Evolutionary conservation across 2,113 vertebrate species (phyloP).

Genomic region (Syngnathus typhle): DNA sequence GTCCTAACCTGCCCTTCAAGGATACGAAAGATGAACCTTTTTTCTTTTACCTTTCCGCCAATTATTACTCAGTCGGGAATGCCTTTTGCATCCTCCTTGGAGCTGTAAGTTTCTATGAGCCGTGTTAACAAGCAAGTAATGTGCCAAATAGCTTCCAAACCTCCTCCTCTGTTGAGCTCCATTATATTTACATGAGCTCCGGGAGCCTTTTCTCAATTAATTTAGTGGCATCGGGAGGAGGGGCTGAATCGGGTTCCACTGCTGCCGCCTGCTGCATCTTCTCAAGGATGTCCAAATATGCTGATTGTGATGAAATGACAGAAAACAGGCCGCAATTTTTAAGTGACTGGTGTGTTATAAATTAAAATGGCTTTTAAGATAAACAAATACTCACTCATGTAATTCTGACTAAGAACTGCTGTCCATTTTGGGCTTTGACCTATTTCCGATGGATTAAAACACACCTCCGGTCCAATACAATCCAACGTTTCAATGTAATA

Average conservation of each 20-base stretch:
- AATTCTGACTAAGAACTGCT: no score
- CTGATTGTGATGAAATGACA: slow-evolving; percentile 5
- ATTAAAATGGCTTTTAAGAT: background rate
- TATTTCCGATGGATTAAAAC: background rate
- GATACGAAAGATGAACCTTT: background rate
- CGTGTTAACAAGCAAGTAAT: slow-evolving; percentile 68
- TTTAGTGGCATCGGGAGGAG: slow-evolving; percentile 20
- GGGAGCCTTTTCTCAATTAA: slow-evolving; percentile 50
- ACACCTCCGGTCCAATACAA: background rate
- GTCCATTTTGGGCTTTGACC: background rate
- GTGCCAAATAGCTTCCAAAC: slow-evolving; percentile 67
- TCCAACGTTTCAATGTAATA: background rate
- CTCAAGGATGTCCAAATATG: slow-evolving; percentile 2
- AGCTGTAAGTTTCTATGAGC: slow-evolving; percentile 49
- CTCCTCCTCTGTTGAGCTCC: slow-evolving; percentile 52
- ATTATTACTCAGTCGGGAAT: slow-evolving; percentile 44
- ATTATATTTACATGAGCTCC: slow-evolving; percentile 67
- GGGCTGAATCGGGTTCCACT: slow-evolving; percentile 25
- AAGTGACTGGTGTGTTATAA: background rate
- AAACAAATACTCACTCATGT: no score
- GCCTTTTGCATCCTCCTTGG: slow-evolving; percentile 42
- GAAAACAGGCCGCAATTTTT: background rate
- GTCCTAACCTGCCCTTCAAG: slow-evolving; percentile 23
- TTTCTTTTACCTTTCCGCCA: slow-evolving; percentile 29
- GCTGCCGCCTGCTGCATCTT: slow-evolving; percentile 15